These are phyloP conservation scores for Phainopepla nitens DNA, from an alignment of 2,113 vertebrate species.

Conservation along the genomic window DNA sequence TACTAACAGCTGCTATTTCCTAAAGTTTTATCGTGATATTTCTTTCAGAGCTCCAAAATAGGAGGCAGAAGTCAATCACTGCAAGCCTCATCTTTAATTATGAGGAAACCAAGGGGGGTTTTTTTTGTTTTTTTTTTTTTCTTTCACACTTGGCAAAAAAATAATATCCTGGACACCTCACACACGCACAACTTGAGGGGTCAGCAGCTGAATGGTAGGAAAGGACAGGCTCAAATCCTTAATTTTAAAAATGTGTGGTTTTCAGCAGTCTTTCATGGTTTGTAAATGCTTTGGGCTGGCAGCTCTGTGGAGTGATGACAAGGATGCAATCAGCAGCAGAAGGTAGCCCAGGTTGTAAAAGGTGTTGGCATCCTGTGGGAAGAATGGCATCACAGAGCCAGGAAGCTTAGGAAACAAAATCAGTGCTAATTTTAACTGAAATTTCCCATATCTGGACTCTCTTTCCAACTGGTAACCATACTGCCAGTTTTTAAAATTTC, in stretches of 20 bases:
- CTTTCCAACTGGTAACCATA: neutral
- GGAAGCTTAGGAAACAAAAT: neutral
- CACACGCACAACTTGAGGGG: neutral
- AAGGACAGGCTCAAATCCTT: neutral
- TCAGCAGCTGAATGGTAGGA: neutral
- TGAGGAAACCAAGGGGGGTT: neutral
- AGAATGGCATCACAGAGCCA: neutral
- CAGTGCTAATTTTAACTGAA: neutral
- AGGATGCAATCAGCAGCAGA: neutral
- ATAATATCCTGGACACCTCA: neutral
- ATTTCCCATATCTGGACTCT: neutral
- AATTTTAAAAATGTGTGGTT: neutral
- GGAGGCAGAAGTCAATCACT: neutral
- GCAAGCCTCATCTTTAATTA: neutral
- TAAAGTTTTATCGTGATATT: neutral
- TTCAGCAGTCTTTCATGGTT: neutral
- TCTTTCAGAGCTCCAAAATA: neutral
- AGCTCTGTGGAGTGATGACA: neutral
- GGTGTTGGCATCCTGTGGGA: neutral
- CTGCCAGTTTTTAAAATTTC: neutral
- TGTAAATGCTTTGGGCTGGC: neutral
- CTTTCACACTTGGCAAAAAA: neutral
- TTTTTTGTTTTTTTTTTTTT: neutral
- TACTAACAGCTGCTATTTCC: neutral
- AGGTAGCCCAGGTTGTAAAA: neutral